Conservation (phyloP, 1,140 invertebrate species). For the Linepithema humile region DNA sequence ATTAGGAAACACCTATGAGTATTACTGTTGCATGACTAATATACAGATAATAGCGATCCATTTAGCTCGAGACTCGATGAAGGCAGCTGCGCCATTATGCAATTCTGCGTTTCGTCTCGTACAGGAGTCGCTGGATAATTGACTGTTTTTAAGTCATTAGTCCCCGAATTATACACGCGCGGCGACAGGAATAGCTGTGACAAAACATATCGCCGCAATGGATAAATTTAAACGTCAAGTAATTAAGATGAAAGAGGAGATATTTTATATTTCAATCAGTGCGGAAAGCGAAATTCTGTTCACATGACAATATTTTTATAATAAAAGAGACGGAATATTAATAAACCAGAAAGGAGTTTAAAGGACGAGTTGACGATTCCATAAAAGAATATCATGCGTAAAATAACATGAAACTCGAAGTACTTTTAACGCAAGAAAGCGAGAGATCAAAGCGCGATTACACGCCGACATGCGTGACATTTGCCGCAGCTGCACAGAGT, state of each 20-base stretch:
- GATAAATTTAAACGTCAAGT: neutral
- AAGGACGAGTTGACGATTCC: neutral
- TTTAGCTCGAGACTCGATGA: neutral
- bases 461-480: neutral
- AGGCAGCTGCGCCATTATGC: neutral
- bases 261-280: neutral
- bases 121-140: neutral
- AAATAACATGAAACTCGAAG: neutral
- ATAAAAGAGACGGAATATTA: neutral
- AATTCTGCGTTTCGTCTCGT: neutral
- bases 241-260: neutral
- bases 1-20: neutral
- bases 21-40: neutral
- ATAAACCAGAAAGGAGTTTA: neutral
- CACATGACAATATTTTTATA: neutral
- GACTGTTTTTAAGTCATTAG: neutral
- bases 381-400: neutral
- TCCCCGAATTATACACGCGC: neutral
- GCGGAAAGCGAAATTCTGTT: neutral
- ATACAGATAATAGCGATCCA: neutral
- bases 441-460: neutral
- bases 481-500: too few species aligned
- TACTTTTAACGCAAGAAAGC: neutral
- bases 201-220: neutral
- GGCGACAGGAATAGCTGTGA: neutral